Conservation (phyloP, 2,113 vertebrate species). For the Tonatia bakeri region DNA sequence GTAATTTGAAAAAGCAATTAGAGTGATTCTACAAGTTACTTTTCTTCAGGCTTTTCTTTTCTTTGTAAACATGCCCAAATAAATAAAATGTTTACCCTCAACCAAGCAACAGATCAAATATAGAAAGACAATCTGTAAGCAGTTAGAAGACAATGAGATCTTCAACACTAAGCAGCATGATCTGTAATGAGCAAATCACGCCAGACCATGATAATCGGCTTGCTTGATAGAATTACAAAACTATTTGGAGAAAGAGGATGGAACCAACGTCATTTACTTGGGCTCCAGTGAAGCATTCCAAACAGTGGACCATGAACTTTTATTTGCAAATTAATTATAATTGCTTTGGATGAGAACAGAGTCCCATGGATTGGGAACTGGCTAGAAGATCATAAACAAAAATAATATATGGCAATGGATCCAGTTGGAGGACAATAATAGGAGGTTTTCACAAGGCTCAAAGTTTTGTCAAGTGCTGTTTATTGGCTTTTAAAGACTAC, state of each 20-base stretch:
- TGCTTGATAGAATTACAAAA: constrained; percentile 60
- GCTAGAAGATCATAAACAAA: constrained; percentile 53
- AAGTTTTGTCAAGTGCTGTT: neutral
- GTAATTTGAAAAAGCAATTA: neutral
- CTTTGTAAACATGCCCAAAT: neutral
- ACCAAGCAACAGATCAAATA: neutral
- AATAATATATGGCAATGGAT: neutral
- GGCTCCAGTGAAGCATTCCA: constrained; percentile 61
- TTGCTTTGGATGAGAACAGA: constrained; percentile 54
- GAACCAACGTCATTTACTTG: constrained; percentile 33
- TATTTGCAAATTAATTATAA: constrained; percentile 65
- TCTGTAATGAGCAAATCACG: constrained; percentile 31
- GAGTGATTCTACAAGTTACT: neutral
- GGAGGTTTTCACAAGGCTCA: neutral
- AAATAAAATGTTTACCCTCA: neutral
- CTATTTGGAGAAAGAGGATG: constrained; percentile 39
- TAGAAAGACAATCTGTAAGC: constrained; percentile 42
- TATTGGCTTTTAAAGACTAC: neutral
- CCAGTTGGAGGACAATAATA: neutral
- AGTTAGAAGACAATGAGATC: constrained; percentile 46
- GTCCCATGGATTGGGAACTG: constrained; percentile 31
- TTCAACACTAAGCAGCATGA: neutral
- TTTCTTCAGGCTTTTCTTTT: neutral
- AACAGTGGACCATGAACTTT: constrained; percentile 57
- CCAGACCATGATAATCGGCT: neutral